These are phyloP conservation scores for Agapornis roseicollis DNA, from an alignment of 2,113 vertebrate species.

Conservation along the genomic window DNA sequence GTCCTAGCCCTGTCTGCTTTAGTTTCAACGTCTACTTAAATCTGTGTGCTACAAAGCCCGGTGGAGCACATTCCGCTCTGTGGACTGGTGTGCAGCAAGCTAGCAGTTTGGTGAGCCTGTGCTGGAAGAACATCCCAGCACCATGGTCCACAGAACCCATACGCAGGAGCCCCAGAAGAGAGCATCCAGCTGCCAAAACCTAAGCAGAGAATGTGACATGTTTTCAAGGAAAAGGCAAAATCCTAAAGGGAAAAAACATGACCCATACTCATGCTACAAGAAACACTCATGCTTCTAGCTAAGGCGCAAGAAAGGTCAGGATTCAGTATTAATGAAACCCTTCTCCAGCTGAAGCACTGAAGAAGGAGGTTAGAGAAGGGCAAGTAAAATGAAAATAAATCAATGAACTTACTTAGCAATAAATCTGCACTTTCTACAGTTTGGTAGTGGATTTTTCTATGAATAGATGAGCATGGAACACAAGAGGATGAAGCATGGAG, in stretches of 20 bases:
- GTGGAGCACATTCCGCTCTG: rapidly evolving
- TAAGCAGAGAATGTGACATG: rapidly evolving
- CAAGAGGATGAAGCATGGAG: neutral
- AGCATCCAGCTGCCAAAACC: neutral
- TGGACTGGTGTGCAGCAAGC: rapidly evolving
- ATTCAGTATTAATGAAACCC: slow-evolving; percentile 19
- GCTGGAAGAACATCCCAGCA: neutral
- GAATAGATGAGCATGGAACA: neutral
- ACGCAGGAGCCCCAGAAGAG: neutral
- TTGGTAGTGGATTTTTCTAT: neutral
- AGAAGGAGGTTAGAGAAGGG: neutral
- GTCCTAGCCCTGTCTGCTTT: neutral
- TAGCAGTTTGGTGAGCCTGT: rapidly evolving
- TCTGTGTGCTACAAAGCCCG: neutral
- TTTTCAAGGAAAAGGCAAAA: neutral
- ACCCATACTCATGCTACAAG: neutral
- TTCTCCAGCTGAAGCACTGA: slow-evolving; percentile 33
- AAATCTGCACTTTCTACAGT: neutral
- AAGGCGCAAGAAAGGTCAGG: slow-evolving; percentile 1
- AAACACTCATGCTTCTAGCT: neutral
- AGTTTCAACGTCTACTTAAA: neutral
- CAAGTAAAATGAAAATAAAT: slow-evolving; percentile 12
- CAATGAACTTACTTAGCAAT: neutral
- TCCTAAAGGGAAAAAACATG: neutral
- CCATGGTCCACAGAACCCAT: neutral